Conservation (phyloP, 2,888 invertebrate species). For the Eupelmus urozonus region DNA sequence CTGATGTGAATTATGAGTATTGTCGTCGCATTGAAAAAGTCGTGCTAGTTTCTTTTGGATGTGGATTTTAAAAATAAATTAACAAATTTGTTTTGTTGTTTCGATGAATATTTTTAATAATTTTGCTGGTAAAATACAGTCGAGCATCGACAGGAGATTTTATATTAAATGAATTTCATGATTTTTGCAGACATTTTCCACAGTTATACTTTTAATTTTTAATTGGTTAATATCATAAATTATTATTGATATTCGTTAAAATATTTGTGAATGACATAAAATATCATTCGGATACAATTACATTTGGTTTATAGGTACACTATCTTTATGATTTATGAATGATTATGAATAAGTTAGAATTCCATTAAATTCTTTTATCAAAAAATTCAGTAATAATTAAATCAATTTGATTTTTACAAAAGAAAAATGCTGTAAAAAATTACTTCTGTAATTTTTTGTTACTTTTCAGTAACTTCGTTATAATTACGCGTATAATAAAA, state of each 20-base stretch:
- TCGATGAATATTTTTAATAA: constrained; percentile 12
- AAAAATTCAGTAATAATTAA: too few species aligned
- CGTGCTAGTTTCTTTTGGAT: too few species aligned
- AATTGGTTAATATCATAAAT: background rate
- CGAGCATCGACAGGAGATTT: background rate
- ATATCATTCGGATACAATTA: background rate
- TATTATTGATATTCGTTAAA: background rate
- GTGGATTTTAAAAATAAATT: background rate
- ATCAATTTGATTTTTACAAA: too few species aligned
- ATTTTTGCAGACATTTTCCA: background rate
- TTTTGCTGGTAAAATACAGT: constrained; percentile 11
- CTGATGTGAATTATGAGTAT: too few species aligned
- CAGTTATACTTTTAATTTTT: too few species aligned
- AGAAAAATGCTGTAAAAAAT: too few species aligned
- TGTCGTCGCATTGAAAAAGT: too few species aligned
- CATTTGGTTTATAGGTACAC: background rate
- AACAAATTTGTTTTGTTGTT: background rate
- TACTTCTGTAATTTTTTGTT: too few species aligned
- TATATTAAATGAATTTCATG: constrained; percentile 6
- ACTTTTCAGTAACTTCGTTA: too few species aligned
- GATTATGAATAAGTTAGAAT: background rate
- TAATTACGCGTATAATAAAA: background rate
- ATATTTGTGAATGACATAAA: background rate
- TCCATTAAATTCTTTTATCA: too few species aligned
- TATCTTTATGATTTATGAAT: background rate